These are phyloP conservation scores for Anoplolepis gracilipes DNA, from an alignment of 1,140 invertebrate species.

Conservation along the genomic window DNA sequence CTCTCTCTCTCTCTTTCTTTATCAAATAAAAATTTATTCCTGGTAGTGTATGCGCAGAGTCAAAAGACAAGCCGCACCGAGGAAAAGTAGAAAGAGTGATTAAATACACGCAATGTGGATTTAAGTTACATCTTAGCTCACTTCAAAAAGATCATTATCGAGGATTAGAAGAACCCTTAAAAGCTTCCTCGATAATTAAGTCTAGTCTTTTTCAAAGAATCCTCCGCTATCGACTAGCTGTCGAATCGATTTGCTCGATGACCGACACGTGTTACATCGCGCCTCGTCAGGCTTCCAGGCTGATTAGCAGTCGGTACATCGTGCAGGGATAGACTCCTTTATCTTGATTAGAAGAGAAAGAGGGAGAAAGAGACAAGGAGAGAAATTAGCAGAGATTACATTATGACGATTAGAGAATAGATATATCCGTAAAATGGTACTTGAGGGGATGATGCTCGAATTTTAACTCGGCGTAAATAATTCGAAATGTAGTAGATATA, in stretches of 20 bases:
- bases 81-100: slow-evolving; percentile 53
- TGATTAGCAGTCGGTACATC: slow-evolving; percentile 46
- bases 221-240: slow-evolving; percentile 72
- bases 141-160: neutral
- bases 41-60: neutral
- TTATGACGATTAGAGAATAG: slow-evolving; percentile 19
- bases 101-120: slow-evolving; percentile 51
- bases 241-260: slow-evolving; percentile 28
- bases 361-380: too few relatives aligned
- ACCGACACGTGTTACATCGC: slow-evolving; percentile 46
- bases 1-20: neutral
- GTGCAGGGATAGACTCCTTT: slow-evolving; percentile 24
- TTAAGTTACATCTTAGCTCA: slow-evolving; percentile 49
- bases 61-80: slow-evolving; percentile 30
- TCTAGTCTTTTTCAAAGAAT: slow-evolving; percentile 60
- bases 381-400: slow-evolving; percentile 57
- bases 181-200: slow-evolving; percentile 76
- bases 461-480: slow-evolving; percentile 2
- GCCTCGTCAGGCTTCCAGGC: slow-evolving; percentile 18
- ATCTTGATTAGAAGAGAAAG: slow-evolving; percentile 53
- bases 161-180: slow-evolving; percentile 75
- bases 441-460: neutral
- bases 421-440: neutral
- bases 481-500: neutral
- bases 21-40: slow-evolving; percentile 40